These are phyloP conservation scores for Nephrocerus scutellatus DNA, from an alignment of 2,888 invertebrate genomes.

Conservation along the genomic window DNA sequence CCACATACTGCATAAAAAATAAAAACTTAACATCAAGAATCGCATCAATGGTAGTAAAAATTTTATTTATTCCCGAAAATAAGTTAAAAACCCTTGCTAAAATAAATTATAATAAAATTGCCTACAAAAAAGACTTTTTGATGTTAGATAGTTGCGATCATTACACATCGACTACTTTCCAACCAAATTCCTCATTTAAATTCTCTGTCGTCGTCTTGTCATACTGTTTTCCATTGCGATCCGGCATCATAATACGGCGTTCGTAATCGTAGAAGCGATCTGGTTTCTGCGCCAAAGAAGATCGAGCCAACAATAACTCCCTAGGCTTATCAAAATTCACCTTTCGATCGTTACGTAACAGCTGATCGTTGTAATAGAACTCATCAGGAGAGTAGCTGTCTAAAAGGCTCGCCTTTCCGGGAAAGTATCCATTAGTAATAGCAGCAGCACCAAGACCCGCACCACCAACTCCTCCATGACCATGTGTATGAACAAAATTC, in stretches of 20 bases:
- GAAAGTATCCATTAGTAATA: slow-evolving; percentile 30
- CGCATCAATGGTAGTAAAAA: no score
- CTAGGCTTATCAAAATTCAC: slow-evolving; percentile 35
- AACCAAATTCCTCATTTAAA: slow-evolving; percentile 28
- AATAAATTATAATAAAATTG: no score
- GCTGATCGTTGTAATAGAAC: slow-evolving; percentile 31
- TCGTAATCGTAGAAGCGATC: slow-evolving; percentile 46
- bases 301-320: slow-evolving; percentile 19
- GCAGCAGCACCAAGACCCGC: slow-evolving; percentile 15
- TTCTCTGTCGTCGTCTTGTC: slow-evolving; percentile 10
- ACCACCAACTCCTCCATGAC: slow-evolving; percentile 17
- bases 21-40: no score
- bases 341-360: slow-evolving; percentile 34
- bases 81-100: no score
- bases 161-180: slow-evolving; percentile 36
- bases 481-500: slow-evolving; percentile 11
- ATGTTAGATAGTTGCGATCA: no score
- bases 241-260: slow-evolving; percentile 29
- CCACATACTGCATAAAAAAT: no score
- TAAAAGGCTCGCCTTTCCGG: slow-evolving; percentile 33
- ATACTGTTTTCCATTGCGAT: slow-evolving; percentile 28
- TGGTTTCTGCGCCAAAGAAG: slow-evolving; percentile 15
- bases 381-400: slow-evolving; percentile 31
- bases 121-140: no score
- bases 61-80: no score